These are phyloP conservation scores for Acanthosepion lycidas DNA, from an alignment of 2,888 invertebrate genomes.

Conservation along the genomic window DNA sequence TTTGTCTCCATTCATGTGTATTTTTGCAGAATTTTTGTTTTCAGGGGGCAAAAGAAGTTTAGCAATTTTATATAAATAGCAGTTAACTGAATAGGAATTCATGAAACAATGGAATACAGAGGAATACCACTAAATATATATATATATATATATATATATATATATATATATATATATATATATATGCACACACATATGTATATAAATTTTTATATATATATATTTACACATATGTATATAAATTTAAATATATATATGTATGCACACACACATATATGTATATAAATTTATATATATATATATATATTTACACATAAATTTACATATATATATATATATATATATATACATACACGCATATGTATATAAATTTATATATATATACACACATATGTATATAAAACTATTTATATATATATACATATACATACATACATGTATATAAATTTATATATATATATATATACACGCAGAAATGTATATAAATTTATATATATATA, in stretches of 20 bases:
- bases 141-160: not conserved
- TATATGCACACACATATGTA: not conserved
- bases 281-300: not conserved
- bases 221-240: too few species aligned
- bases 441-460: too few species aligned
- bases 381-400: not conserved
- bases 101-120: too few species aligned
- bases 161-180: not conserved
- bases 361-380: not conserved
- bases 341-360: not conserved
- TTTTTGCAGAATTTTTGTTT: too few species aligned
- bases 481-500: not conserved
- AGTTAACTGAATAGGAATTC: too few species aligned
- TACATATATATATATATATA: not conserved
- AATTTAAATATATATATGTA: too few species aligned
- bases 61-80: too few species aligned
- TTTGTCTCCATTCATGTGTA: too few species aligned
- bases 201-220: not conserved
- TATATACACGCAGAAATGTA: not conserved
- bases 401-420: too few species aligned
- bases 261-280: not conserved
- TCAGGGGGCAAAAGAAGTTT: too few species aligned
- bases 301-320: not conserved
- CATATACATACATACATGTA: too few species aligned
- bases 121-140: not conserved